Percentiles rank a stretch among this genome's conserved stretches.
Conservation (phyloP, 2,888 invertebrate genomes). For the Drosophila monieri region DNA sequence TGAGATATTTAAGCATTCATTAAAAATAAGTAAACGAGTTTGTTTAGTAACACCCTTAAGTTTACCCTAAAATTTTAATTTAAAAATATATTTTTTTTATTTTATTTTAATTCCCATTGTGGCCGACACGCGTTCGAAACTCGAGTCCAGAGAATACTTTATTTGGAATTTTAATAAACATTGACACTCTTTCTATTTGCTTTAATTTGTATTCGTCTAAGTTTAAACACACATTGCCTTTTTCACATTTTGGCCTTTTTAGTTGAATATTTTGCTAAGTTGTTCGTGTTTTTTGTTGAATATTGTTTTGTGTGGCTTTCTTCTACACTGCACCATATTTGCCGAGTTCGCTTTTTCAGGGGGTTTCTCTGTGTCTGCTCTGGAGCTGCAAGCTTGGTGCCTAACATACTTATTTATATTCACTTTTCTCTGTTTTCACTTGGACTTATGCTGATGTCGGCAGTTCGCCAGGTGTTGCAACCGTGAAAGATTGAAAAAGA, state of each 20-base stretch:
- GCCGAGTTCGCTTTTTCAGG: constrained; percentile 27
- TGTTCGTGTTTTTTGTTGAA: constrained; percentile 21
- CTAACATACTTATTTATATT: constrained; percentile 40
- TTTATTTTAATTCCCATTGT: not conserved
- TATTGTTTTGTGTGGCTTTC: constrained; percentile 28
- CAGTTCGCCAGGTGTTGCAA: constrained; percentile 63
- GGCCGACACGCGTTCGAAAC: constrained; percentile 10
- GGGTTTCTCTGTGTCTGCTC: constrained; percentile 36
- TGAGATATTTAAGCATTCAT: no score
- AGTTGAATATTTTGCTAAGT: constrained; percentile 29
- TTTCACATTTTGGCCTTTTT: constrained; percentile 8
- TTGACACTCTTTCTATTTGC: constrained; percentile 44
- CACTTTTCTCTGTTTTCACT: constrained; percentile 13
- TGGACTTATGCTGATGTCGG: constrained; percentile 55
- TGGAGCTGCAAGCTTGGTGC: constrained; percentile 36
- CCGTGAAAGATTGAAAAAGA: constrained; percentile 38
- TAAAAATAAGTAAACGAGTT: not conserved
- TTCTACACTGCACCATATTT: constrained; percentile 13
- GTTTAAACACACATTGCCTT: constrained; percentile 49
- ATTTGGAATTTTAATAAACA: constrained; percentile 21
- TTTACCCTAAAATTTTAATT: not conserved
- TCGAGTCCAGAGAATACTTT: constrained; percentile 9
- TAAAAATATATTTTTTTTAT: not conserved
- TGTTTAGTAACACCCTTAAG: no score
- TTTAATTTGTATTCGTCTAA: constrained; percentile 54